Conservation (phyloP, 2,113 vertebrate genomes). For the Saguinus imperator region DNA sequence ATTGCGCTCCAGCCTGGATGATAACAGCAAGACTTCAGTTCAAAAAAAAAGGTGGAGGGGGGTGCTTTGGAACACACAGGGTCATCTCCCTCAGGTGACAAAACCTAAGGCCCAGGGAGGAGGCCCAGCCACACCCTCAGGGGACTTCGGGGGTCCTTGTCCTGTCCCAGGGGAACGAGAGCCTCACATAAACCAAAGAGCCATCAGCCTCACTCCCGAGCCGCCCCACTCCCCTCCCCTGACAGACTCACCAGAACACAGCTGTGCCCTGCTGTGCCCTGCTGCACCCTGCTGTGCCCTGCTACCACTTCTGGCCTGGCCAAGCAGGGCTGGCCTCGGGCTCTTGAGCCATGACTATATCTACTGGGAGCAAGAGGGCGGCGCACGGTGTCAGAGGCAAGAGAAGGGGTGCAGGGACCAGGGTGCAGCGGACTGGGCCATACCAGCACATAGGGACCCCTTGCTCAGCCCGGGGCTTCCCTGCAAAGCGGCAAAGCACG, state of each 20-base stretch:
- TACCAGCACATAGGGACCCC: neutral
- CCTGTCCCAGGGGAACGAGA: neutral
- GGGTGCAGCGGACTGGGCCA: no score
- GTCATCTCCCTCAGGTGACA: neutral
- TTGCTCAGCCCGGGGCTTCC: neutral
- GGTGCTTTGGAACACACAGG: neutral
- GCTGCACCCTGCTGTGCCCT: no score
- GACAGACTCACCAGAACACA: slow-evolving; percentile 78
- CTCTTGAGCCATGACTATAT: slow-evolving; percentile 76
- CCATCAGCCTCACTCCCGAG: neutral
- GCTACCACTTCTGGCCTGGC: slow-evolving; percentile 71
- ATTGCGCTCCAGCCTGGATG: no score
- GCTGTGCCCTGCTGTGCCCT: slow-evolving; percentile 44
- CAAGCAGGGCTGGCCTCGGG: slow-evolving; percentile 34
- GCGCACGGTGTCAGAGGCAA: neutral
- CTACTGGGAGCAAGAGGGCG: slow-evolving; percentile 44
- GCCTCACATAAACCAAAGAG: neutral
- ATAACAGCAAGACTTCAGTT: no score
- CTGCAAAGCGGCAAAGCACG: neutral
- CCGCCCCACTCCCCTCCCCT: fast-evolving
- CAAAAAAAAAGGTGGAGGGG: no score
- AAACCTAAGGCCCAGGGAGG: neutral
- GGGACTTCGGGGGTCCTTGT: neutral
- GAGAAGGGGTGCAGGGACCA: neutral
- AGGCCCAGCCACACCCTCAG: no score